Evolutionary conservation across 2,113 vertebrate species (phyloP).

Genomic region (Pantherophis guttatus): DNA sequence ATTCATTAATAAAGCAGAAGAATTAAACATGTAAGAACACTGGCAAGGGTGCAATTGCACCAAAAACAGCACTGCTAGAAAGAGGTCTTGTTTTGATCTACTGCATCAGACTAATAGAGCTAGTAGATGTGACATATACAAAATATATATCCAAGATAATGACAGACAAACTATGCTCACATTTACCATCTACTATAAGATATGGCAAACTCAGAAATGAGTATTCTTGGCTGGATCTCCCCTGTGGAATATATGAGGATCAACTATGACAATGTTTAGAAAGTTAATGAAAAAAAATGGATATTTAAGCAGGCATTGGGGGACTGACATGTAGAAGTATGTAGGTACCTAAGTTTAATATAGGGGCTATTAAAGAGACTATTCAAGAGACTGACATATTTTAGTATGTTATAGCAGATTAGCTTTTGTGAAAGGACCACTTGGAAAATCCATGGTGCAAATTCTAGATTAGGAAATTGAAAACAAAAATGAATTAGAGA

Average conservation of each 20-base stretch:
- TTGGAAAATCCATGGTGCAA: background rate
- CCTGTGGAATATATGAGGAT: background rate
- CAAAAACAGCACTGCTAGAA: background rate
- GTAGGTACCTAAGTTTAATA: background rate
- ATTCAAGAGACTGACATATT: background rate
- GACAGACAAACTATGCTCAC: background rate
- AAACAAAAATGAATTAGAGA: background rate
- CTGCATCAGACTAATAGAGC: too few relatives aligned
- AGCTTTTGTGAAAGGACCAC: background rate
- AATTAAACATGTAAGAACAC: background rate
- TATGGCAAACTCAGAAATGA: background rate
- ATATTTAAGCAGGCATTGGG: background rate
- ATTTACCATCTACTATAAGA: background rate
- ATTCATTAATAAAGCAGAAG: background rate
- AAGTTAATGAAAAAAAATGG: background rate
- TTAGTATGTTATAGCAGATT: background rate
- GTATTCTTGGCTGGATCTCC: background rate
- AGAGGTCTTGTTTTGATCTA: background rate
- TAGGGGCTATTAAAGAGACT: background rate
- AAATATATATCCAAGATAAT: background rate
- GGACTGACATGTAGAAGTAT: background rate
- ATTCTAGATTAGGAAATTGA: background rate
- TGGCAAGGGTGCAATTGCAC: background rate
- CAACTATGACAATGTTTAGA: background rate
- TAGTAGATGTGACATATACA: too few relatives aligned